Evolutionary conservation across 2,113 vertebrate genomes (phyloP).

Genomic region (Oplegnathus fasciatus): DNA sequence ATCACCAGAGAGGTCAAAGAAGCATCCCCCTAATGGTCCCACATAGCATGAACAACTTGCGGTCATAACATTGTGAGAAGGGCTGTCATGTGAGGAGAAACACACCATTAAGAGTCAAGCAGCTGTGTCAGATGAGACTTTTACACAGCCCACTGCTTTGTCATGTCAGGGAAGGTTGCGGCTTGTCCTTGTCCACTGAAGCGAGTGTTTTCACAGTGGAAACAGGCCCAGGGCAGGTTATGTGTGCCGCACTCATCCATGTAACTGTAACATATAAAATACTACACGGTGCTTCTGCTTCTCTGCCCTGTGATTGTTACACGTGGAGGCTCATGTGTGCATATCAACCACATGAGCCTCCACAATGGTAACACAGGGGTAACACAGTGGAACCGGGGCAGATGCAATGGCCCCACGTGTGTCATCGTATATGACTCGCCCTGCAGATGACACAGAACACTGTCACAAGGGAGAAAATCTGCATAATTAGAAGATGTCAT

Average conservation of each 20-base stretch:
- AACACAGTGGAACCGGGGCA: conserved; percentile 19
- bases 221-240: conserved; percentile 74
- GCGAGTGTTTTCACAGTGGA: conserved; percentile 74
- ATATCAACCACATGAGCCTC: too few species aligned
- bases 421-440: not conserved
- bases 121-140: conserved; percentile 75
- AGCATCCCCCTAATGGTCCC: conserved; percentile 33
- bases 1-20: conserved; percentile 37
- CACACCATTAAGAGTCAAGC: conserved; percentile 75
- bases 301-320: conserved; percentile 42
- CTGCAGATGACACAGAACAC: not conserved
- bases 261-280: conserved; percentile 76
- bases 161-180: conserved; percentile 61
- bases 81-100: conserved; percentile 65
- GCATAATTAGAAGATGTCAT: not conserved
- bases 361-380: too few species aligned
- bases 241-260: conserved; percentile 73
- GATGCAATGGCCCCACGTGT: not conserved
- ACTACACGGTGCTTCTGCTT: conserved; percentile 48
- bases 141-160: conserved; percentile 67
- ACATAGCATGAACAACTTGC: conserved; percentile 35
- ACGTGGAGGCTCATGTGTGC: conserved; percentile 7
- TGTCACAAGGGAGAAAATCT: not conserved
- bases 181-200: conserved; percentile 75
- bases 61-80: conserved; percentile 64